Evolutionary conservation across 2,797 vertebrate species (phyloP), one percentile per base, ranked within the genome.

Genomic region (Bovichtus variegatus): DNA sequence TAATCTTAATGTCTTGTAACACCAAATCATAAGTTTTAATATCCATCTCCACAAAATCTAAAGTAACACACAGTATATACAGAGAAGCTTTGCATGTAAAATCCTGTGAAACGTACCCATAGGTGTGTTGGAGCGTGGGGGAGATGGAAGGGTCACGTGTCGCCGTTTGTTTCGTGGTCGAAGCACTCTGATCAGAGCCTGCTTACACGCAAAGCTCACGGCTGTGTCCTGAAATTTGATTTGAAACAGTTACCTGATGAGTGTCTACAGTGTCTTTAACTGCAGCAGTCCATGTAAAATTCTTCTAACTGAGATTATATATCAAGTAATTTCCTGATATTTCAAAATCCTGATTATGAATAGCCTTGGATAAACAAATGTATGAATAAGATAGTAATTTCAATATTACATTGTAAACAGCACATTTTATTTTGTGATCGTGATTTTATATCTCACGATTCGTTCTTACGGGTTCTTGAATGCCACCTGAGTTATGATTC

Each of bases 151-250:
- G 0, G 98, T 99, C 80, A 99, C 97, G 0, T 99, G 98, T 53
- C 98, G 95, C 12, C 97, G 93, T 81, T 99, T 99, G 92, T 98
- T 99, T 89, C 98, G 95, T 4, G 98, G 98, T 58, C 98, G 94
- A 58, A 99, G 94, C 58, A 99, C 98, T 82, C 98, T 96, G 87
- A 99, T 99, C 47, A 99, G 90, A 68, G 98, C 98, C 94, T 99
- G 98, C 85, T 99, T 99, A 92, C 98, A 99, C 65, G 98, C 98
- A 83, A 99, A 99, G 94, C 98, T 99, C 90, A 99, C 98, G 15
- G 97, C 93, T 5, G 96, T 97, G 83, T 99, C 98, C 98, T 99
- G 18, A 81, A 88, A 80, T 29, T 47, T 18, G 46, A 63, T 71
- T 5, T 83, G 78, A 81, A 70, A 16, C 1, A 4, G 19, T 86